Conservation (phyloP, 2,113 vertebrate genomes). For the Ursus arctos region DNA sequence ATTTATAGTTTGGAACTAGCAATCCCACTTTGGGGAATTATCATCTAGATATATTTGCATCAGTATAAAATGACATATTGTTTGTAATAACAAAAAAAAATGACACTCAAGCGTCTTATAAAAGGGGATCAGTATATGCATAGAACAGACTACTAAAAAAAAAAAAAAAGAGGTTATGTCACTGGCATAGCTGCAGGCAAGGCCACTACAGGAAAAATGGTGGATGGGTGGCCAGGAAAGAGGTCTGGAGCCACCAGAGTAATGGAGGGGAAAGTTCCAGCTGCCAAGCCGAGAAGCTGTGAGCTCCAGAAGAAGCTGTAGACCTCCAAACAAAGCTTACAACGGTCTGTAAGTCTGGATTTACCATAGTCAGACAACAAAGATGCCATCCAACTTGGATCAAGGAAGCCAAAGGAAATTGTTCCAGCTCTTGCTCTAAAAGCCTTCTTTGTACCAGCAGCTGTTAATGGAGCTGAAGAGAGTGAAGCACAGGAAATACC, state of each 20-base stretch:
- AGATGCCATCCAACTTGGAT: constrained; percentile 96
- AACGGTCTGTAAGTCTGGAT: constrained; percentile 94
- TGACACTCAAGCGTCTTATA: background rate
- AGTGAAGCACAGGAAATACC: constrained; percentile 97
- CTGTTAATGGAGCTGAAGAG: background rate
- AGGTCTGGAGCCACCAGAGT: constrained; percentile 79
- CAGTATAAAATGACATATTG: background rate
- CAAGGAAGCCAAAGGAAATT: constrained; percentile 67
- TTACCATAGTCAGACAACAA: constrained; percentile 90
- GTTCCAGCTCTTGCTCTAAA: background rate
- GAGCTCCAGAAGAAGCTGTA: constrained; percentile 89
- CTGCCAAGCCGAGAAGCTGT: constrained; percentile 90
- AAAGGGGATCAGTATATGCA: background rate
- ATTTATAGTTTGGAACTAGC: background rate
- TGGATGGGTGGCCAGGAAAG: background rate
- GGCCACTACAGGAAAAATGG: background rate
- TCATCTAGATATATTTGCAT: background rate
- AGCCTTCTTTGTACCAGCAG: background rate
- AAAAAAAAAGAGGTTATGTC: background rate
- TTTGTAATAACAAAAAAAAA: background rate
- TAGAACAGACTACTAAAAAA: background rate
- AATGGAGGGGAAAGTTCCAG: constrained; percentile 93
- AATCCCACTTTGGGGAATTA: background rate
- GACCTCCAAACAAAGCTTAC: constrained; percentile 89
- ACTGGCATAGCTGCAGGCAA: background rate